phyloP scores from a whole-genome alignment of 1,140 invertebrate genomes.

The Pseudachorutes palmiensis region DNA sequence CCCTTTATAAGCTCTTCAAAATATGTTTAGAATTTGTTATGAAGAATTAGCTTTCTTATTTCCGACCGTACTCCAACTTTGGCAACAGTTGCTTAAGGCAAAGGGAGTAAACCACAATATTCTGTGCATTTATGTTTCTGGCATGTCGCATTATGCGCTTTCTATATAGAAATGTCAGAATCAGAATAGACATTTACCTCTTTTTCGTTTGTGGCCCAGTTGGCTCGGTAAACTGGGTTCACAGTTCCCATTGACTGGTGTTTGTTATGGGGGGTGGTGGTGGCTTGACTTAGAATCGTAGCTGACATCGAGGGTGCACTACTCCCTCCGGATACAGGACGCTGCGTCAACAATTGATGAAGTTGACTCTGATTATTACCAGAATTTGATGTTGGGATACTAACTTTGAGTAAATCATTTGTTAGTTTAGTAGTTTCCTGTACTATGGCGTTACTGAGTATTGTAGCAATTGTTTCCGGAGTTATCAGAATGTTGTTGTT shows the following conservation, averaged over 20 bases:
- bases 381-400: not conserved
- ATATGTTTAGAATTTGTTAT: too few species aligned
- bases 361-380: conserved; percentile 28
- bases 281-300: not conserved
- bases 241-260: not conserved
- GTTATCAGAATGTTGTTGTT: conserved; percentile 6
- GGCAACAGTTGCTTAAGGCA: not conserved
- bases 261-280: not conserved
- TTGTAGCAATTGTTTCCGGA: not conserved
- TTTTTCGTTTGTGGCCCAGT: conserved; percentile 28
- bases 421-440: conserved; percentile 5
- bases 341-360: conserved; percentile 34
- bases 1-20: too few species aligned
- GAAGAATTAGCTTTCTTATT: too few species aligned
- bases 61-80: too few species aligned
- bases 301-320: not conserved
- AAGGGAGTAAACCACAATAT: not conserved
- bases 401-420: conserved; percentile 2
- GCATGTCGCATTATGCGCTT: conserved; percentile 2
- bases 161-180: not conserved
- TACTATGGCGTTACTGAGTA: conserved; percentile 2
- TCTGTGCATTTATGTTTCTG: not conserved
- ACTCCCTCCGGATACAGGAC: not conserved
- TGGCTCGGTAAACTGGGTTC: conserved; percentile 11
- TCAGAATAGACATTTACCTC: conserved; percentile 20